Base-by-base conservation (phyloP, 35 echinoderm and acorn worm species). In the Holothuria glaberrima region DNA sequence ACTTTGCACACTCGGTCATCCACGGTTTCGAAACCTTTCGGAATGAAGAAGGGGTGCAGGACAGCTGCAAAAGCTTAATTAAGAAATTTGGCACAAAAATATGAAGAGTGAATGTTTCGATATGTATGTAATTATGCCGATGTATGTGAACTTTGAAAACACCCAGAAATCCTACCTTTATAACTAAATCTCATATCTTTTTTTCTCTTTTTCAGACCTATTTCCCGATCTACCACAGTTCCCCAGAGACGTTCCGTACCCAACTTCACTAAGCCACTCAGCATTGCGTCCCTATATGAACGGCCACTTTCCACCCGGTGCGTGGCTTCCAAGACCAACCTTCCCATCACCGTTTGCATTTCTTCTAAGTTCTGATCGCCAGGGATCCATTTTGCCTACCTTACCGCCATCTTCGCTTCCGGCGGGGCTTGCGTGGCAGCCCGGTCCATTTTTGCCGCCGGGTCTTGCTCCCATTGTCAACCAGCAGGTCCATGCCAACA, bases 401-500 rank as follows among this genome's bases (percentile, higher is more conserved):
- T 45, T 67, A 22, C 65, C 35, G 52, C 89, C 45, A 19, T 75
- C 58, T 17, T 85, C 85, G 22, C 91, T 85, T 12, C 79, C 94
- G 12, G 54, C 57, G 21, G 89, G 68, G 12, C 60, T 87, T 29
- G 83, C 73, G 21, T 91, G 89, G 93, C 75, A 87, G 50, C 72
- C 80, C 22, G 89, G 78, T 34, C 81, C 67, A 69, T 86, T 61
- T 31, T 56, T 89, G 60, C 81, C 63, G 21, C 91, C 83, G 70
- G 58, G 90, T 36, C 26, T 82, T 48, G 76, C 88, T 65, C 91
- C 87, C 1, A 41, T 92, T 14, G 73, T 93, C 34, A 71, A 86
- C 33, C 89, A 83, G 59, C 90, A 86, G 46, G 86, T 92, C 17
- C 97, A 99, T 38, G 71, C 87, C 17, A 99, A 82, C 63, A 99